Conservation (phyloP, 2,888 invertebrate genomes). For the Phyto melanocephala region DNA sequence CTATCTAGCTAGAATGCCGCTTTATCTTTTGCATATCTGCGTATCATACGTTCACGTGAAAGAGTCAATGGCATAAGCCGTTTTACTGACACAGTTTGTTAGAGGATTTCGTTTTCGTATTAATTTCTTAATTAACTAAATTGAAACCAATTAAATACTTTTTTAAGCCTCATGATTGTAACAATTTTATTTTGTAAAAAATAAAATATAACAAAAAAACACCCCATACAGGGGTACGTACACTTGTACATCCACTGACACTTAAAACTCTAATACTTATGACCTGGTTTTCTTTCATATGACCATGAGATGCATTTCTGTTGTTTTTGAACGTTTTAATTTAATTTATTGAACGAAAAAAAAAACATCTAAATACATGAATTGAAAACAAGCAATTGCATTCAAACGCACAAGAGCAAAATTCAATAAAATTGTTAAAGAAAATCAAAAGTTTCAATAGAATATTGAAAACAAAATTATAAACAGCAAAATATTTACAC, state of each 20-base stretch:
- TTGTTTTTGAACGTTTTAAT: not conserved
- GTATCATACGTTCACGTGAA: no score
- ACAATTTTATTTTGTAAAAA: not conserved
- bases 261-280: conserved; percentile 58
- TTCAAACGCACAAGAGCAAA: conserved; percentile 34
- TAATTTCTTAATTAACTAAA: not conserved
- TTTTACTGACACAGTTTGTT: conserved; percentile 47
- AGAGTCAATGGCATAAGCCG: no score
- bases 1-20: no score
- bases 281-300: conserved; percentile 62
- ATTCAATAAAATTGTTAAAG: conserved; percentile 23
- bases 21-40: no score
- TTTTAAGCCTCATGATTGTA: not conserved
- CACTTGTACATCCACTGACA: conserved; percentile 45
- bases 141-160: conserved; percentile 14
- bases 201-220: not conserved
- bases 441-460: conserved; percentile 19
- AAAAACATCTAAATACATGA: not conserved
- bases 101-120: not conserved
- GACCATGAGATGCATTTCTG: conserved; percentile 53
- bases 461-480: not conserved
- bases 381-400: conserved; percentile 21
- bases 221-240: not conserved
- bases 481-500: no score
- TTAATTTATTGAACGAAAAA: conserved; percentile 33